These are phyloP conservation scores for Serranus cabrilla DNA, from an alignment of 2,797 vertebrate genomes.

Conservation along the genomic window DNA sequence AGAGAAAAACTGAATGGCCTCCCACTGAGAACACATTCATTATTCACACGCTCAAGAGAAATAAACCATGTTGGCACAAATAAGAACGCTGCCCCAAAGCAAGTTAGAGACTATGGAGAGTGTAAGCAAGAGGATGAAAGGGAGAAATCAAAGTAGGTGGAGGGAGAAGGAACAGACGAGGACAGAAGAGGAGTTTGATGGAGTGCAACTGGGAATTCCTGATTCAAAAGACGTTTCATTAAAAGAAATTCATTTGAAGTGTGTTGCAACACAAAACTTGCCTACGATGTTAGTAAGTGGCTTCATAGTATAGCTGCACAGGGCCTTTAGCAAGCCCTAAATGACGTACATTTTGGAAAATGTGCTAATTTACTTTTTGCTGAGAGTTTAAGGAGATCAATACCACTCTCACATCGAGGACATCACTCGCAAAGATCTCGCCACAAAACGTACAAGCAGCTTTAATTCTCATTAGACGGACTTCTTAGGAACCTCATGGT, in stretches of 20 bases:
- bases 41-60: slow-evolving; percentile 63
- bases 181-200: slow-evolving; percentile 16
- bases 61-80: slow-evolving; percentile 60
- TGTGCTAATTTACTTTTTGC: background rate
- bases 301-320: too few relatives aligned
- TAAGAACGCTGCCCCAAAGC: slow-evolving; percentile 36
- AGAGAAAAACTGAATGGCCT: slow-evolving; percentile 52
- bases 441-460: too few relatives aligned
- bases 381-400: background rate
- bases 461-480: too few relatives aligned
- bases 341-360: slow-evolving; percentile 1
- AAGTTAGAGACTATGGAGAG: slow-evolving; percentile 6
- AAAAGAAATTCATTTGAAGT: slow-evolving; percentile 2
- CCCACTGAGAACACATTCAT: slow-evolving; percentile 59
- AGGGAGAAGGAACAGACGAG: slow-evolving; percentile 19
- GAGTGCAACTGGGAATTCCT: slow-evolving; percentile 4
- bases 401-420: background rate
- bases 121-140: slow-evolving; percentile 3
- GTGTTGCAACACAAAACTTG: background rate
- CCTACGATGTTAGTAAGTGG: background rate
- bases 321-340: background rate
- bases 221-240: background rate
- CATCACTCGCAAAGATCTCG: background rate
- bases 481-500: background rate
- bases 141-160: slow-evolving; percentile 16